Evolutionary conservation across 1,140 invertebrate genomes (phyloP).

Genomic region (Magallana gigas): DNA sequence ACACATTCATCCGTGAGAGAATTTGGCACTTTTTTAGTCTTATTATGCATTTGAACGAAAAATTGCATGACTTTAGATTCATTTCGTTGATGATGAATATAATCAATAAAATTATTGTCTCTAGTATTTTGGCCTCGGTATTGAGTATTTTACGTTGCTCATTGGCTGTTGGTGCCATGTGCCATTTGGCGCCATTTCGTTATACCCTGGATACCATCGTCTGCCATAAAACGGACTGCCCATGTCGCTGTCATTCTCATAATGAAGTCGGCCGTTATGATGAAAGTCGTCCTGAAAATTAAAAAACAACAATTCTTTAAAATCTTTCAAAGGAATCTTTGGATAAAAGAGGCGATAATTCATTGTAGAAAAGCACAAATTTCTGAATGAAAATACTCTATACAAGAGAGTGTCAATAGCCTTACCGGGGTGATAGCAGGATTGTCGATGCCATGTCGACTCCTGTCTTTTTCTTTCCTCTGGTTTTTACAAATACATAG

Average conservation of each 20-base stretch:
- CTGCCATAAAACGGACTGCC: neutral
- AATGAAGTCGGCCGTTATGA: neutral
- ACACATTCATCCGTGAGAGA: too few relatives aligned
- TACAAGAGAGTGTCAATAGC: neutral
- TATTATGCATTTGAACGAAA: too few relatives aligned
- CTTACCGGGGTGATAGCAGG: constrained; percentile 5
- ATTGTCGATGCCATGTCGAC: neutral
- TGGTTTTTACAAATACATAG: neutral
- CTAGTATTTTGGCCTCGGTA: constrained; percentile 21
- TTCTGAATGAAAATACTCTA: too few relatives aligned
- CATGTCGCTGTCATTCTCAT: neutral
- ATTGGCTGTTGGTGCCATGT: constrained; percentile 28
- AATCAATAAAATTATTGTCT: neutral
- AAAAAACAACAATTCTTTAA: too few relatives aligned
- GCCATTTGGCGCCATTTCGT: constrained; percentile 1
- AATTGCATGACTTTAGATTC: too few relatives aligned
- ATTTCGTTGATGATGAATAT: neutral
- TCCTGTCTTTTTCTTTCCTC: neutral
- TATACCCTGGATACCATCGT: constrained; percentile 6
- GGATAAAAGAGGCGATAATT: too few relatives aligned
- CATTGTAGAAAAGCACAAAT: too few relatives aligned
- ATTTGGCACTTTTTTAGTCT: too few relatives aligned
- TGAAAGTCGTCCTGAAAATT: neutral
- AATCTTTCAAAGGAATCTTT: too few relatives aligned
- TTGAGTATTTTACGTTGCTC: constrained; percentile 2